These are phyloP conservation scores for Masticophis lateralis DNA, from an alignment of 2,797 vertebrate species.

Conservation along the genomic window DNA sequence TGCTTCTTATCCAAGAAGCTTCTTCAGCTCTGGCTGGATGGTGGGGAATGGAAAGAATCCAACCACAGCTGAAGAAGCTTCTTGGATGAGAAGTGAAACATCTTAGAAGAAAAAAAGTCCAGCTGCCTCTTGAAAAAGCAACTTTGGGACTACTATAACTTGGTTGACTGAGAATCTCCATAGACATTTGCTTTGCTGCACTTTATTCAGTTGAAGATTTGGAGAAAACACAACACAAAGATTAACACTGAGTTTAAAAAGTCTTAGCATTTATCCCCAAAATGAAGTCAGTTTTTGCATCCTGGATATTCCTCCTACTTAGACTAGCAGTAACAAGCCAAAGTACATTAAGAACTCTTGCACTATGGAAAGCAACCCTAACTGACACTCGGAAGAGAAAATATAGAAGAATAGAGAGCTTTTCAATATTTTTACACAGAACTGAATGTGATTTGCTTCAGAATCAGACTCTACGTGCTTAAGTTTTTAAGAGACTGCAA, in stretches of 20 bases:
- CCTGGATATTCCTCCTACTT: neutral
- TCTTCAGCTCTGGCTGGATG: too few species aligned
- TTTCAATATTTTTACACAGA: neutral
- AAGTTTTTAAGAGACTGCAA: neutral
- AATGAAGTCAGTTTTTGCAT: neutral
- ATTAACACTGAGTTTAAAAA: neutral
- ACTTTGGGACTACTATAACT: too few species aligned
- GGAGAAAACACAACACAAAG: neutral
- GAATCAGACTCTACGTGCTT: neutral
- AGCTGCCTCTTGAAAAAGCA: too few species aligned
- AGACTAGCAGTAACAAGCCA: neutral
- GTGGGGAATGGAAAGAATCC: too few species aligned
- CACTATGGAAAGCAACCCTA: neutral
- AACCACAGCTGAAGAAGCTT: too few species aligned
- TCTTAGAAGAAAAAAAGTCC: too few species aligned
- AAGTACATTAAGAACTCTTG: neutral
- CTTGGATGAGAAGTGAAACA: too few species aligned
- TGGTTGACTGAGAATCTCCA: too few species aligned
- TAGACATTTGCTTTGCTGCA: neutral
- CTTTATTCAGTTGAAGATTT: neutral
- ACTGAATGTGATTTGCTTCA: neutral
- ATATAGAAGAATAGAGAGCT: neutral
- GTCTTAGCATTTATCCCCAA: neutral
- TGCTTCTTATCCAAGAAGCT: too few species aligned
- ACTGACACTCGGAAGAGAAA: neutral